phyloP scores from a whole-genome alignment of 1,140 invertebrate species.

The Achatina immaculata region DNA sequence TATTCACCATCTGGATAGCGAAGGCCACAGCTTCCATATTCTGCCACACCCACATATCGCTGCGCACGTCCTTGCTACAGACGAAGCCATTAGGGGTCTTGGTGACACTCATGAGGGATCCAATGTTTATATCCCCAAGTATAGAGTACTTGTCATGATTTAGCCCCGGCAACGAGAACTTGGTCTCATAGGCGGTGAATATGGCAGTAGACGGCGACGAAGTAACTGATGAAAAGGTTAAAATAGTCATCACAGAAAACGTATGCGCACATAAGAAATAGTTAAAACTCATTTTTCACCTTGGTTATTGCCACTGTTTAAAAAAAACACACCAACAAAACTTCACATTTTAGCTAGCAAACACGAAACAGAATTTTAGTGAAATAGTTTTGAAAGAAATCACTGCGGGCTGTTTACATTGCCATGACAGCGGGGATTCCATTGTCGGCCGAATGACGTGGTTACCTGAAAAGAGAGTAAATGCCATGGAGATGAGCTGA shows the following conservation, averaged over 20 bases:
- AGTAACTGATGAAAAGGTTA: neutral
- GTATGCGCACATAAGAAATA: neutral
- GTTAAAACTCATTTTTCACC: neutral
- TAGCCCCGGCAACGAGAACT: neutral
- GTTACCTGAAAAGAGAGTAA: too few relatives aligned
- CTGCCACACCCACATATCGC: neutral
- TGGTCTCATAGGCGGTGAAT: neutral
- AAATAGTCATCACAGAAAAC: neutral
- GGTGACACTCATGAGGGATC: conserved; percentile 2
- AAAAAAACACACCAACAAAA: too few relatives aligned
- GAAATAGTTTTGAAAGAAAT: too few relatives aligned
- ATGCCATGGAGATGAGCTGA: too few relatives aligned
- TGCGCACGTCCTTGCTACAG: neutral
- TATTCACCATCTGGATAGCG: neutral
- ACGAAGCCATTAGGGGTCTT: neutral
- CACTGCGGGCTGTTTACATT: too few relatives aligned
- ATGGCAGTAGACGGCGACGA: neutral
- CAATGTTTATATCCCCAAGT: conserved; percentile 14
- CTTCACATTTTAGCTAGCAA: neutral
- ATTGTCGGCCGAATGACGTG: too few relatives aligned
- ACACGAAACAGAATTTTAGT: too few relatives aligned
- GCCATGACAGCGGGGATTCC: too few relatives aligned
- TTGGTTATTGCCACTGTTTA: neutral
- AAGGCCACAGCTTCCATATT: conserved; percentile 3
- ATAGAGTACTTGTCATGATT: neutral